phyloP scores from a whole-genome alignment of 2,113 vertebrate genomes.

The Terrapene triunguis region DNA sequence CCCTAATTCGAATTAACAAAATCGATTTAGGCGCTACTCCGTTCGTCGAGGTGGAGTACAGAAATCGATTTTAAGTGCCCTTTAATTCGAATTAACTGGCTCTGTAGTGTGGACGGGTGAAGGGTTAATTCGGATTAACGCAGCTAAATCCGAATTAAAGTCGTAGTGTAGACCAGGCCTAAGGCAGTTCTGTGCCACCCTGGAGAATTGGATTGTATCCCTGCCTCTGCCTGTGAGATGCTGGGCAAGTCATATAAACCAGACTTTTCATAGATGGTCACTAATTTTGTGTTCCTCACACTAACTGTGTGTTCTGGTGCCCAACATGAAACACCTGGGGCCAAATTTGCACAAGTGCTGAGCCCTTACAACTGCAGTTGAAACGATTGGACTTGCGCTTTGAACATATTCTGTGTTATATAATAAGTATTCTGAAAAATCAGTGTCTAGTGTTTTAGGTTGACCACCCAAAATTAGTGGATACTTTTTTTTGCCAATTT shows the following conservation, averaged over 20 bases:
- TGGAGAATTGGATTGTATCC: not conserved
- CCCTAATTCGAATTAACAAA: too few species aligned
- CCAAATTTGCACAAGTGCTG: not conserved
- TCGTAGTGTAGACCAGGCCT: too few species aligned
- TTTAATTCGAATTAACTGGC: too few species aligned
- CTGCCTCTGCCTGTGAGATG: accelerated
- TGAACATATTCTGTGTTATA: not conserved
- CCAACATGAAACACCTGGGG: not conserved
- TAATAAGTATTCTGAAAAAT: not conserved
- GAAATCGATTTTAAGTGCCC: too few species aligned
- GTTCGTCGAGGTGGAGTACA: too few species aligned
- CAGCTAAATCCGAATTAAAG: too few species aligned
- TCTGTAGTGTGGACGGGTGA: too few species aligned
- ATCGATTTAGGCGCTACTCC: too few species aligned
- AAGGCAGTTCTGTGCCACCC: not conserved
- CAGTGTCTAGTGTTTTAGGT: not conserved
- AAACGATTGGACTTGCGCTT: not conserved
- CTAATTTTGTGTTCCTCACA: too few species aligned
- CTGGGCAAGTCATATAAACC: not conserved
- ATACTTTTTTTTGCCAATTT: not conserved
- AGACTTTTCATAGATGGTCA: not conserved
- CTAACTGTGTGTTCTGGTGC: too few species aligned
- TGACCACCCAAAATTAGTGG: not conserved
- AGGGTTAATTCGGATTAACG: too few species aligned
- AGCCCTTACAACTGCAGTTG: not conserved